A percentile compares a stretch with the other conserved stretches of the same genome.
Conservation (phyloP, 1,140 invertebrate species). For the Chelonus insularis region DNA sequence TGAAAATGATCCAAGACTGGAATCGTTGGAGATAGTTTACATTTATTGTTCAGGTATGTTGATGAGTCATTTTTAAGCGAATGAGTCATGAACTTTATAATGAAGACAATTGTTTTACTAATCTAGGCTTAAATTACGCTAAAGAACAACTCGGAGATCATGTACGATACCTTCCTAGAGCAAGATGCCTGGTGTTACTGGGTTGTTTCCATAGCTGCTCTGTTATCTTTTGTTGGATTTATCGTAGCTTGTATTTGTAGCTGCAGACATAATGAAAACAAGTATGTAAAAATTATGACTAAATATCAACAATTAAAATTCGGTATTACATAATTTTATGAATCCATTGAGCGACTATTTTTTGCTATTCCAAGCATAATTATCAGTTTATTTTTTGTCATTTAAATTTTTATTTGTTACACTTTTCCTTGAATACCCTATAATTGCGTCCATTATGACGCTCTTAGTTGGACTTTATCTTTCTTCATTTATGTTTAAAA, state of each 20-base stretch:
- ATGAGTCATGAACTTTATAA: conserved; percentile 4
- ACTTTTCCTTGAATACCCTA: too few species aligned
- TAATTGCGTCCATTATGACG: too few species aligned
- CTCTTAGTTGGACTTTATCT: too few species aligned
- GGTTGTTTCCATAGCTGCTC: conserved; percentile 47
- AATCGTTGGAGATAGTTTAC: conserved; percentile 5
- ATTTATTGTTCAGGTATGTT: conserved; percentile 6
- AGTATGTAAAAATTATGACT: conserved; percentile 30
- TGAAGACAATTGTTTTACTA: background rate
- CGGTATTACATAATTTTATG: too few species aligned
- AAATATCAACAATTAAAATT: conserved; percentile 3
- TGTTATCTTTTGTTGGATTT: conserved; percentile 52
- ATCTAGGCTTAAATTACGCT: conserved; percentile 11
- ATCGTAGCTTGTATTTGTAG: conserved; percentile 55
- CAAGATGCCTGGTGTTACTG: conserved; percentile 52
- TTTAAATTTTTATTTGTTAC: too few species aligned
- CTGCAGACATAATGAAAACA: conserved; percentile 53
- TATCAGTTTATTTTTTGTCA: too few species aligned
- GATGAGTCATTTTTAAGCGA: conserved; percentile 5
- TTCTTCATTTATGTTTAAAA: too few species aligned
- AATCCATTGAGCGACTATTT: too few species aligned
- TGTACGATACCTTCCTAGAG: conserved; percentile 32
- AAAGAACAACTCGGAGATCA: conserved; percentile 10
- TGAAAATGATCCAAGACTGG: conserved; percentile 2
- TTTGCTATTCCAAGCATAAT: too few species aligned